These are phyloP conservation scores for Vulpes vulpes DNA, from an alignment of 2,113 vertebrate genomes.

Conservation along the genomic window DNA sequence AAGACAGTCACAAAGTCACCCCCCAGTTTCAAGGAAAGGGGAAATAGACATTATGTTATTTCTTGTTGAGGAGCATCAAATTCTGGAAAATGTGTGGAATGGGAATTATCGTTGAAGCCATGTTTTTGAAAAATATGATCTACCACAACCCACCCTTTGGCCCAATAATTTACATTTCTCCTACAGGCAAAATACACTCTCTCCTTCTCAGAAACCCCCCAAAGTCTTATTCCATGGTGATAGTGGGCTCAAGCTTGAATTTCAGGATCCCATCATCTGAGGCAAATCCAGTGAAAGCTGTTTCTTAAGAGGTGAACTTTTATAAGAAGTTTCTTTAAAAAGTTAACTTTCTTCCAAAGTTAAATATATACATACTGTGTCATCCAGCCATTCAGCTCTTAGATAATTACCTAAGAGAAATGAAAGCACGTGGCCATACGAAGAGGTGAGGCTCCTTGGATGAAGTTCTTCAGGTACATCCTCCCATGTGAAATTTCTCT, in stretches of 20 bases:
- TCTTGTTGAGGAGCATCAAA: not conserved
- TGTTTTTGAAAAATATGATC: not conserved
- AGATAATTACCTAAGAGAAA: conserved; percentile 7
- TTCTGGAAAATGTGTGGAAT: not conserved
- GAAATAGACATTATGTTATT: not conserved
- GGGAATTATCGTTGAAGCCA: not conserved
- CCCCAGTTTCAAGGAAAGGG: not conserved
- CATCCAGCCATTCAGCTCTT: not conserved
- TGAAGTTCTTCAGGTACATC: not conserved
- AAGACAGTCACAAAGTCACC: not conserved
- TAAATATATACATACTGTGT: not conserved
- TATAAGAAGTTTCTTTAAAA: not conserved
- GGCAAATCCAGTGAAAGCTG: not conserved
- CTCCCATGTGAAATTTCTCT: not conserved
- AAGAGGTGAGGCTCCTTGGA: not conserved
- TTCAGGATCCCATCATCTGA: not conserved
- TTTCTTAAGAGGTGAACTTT: not conserved
- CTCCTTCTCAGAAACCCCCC: not conserved
- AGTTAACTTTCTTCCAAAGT: conserved; percentile 13
- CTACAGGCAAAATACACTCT: not conserved
- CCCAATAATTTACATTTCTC: not conserved
- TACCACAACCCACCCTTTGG: not conserved
- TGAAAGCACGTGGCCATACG: not conserved
- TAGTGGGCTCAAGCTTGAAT: not conserved
- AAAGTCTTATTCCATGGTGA: not conserved